Evolutionary conservation across 2,888 invertebrate genomes (phyloP).

Genomic region (Amphipyra tragopoginis): DNA sequence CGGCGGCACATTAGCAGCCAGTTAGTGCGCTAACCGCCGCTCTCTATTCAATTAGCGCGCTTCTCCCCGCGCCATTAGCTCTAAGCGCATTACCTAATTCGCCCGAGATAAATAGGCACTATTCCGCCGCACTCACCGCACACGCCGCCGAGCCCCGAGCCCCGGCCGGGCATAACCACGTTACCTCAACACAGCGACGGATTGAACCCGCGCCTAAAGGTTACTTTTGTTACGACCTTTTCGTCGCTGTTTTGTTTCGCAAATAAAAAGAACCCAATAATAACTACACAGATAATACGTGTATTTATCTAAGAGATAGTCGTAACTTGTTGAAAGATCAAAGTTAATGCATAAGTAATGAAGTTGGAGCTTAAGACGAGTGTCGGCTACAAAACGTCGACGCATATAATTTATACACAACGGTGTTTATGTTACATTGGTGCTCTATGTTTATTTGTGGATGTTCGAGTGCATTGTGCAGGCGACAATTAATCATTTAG

Average conservation of each 20-base stretch:
- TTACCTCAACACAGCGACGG: neutral
- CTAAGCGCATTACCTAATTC: constrained; percentile 23
- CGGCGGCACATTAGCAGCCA: constrained; percentile 6
- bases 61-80: constrained; percentile 15
- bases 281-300: neutral
- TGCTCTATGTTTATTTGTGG: neutral
- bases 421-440: neutral
- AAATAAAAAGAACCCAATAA: neutral
- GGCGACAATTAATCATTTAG: constrained; percentile 11
- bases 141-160: neutral
- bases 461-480: constrained; percentile 2
- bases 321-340: constrained; percentile 25
- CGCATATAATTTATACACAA: constrained; percentile 2
- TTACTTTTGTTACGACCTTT: constrained; percentile 1
- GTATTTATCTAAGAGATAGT: constrained; percentile 15
- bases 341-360: constrained; percentile 47
- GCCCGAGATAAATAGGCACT: constrained; percentile 6
- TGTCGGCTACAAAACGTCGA: constrained; percentile 1
- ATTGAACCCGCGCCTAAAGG: neutral
- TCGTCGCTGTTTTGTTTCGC: neutral
- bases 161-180: neutral
- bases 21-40: constrained; percentile 6
- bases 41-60: constrained; percentile 22
- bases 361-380: constrained; percentile 15
- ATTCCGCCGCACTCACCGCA: neutral